Conservation (phyloP, 1,140 invertebrate genomes). For the Tetramorium parvispinum region DNA sequence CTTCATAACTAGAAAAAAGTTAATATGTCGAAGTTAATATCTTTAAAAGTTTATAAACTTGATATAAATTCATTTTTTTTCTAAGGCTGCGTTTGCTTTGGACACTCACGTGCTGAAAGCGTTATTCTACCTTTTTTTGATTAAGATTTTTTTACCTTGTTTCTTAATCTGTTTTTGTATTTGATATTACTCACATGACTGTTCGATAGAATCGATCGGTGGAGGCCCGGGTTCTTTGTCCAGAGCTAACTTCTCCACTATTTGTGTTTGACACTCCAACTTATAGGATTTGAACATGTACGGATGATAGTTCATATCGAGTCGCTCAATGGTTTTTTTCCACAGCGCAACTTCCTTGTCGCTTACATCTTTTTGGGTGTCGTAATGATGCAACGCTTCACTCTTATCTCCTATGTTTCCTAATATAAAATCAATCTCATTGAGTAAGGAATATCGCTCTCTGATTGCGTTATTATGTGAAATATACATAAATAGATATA, state of each 20-base stretch:
- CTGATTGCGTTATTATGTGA: neutral
- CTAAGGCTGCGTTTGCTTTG: too few species aligned
- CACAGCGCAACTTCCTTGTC: neutral
- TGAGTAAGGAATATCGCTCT: neutral
- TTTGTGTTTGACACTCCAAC: constrained; percentile 55
- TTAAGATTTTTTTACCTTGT: too few species aligned
- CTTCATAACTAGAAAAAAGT: constrained; percentile 13
- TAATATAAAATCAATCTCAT: neutral
- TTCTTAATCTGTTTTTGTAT: neutral
- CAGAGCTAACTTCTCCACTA: constrained; percentile 71
- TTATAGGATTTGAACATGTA: constrained; percentile 34
- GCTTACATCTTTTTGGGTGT: constrained; percentile 1
- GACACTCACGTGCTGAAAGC: too few species aligned
- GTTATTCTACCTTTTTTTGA: too few species aligned
- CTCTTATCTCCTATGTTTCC: constrained; percentile 45
- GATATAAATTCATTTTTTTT: neutral
- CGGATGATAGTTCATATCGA: constrained; percentile 1
- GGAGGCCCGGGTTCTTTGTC: constrained; percentile 35
- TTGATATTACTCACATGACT: constrained; percentile 41
- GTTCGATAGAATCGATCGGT: constrained; percentile 49
- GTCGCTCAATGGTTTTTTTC: constrained; percentile 13
- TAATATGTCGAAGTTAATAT: too few species aligned
- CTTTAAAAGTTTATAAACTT: neutral
- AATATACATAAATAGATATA: constrained; percentile 19
- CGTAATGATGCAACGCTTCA: neutral